Base-by-base conservation (phyloP, 2,888 invertebrate species). In the Pecten maximus region DNA sequence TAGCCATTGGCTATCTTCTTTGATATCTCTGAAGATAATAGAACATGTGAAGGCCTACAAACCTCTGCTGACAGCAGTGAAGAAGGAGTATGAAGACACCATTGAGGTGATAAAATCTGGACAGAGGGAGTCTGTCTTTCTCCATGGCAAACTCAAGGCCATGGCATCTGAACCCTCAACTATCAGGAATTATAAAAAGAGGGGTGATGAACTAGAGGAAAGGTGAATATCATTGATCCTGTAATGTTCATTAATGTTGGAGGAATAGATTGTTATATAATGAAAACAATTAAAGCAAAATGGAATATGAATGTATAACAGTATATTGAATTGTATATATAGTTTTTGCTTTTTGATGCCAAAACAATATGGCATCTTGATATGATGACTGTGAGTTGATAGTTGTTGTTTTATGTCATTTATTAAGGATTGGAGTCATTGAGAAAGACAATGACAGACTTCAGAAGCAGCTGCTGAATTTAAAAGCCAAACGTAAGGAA, bases 31-130 rank as follows among this genome's bases (percentile, higher is more conserved):
- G 4, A 92, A 96, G 96, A 93, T 96, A 10, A 96, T 96, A 88
- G 96, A 96, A 35, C 94, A 96, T 94, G 96, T 96, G 28, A 94
- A 94, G 40, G 95, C 96, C 39, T 96, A 96, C 93, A 96, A 96
- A 90, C 95, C 96, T 8, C 90, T 96, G 87, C 93, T 96, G 90
- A 95, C 95, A 8, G 92, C 94, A 10, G 95, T 96, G 39, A 96
- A 96, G 91, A 96, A 96, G 90, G 96, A 96, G 90, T 96, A 96
- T 95, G 96, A 96, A 91, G 95, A 95, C 88, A 96, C 96, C 15
- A 96, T 96, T 88, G 96, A 95, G 54, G 94, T 95, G 15, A 96
- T 96, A 87, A 94, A 95, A 90, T 94, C 94, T 88, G 96, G 96
- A 0, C 95, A 96, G 91, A 93, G 94, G 90, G 96, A 96, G 91